Conservation (phyloP, 2,113 vertebrate species). For the Choloepus hoffmanni region DNA sequence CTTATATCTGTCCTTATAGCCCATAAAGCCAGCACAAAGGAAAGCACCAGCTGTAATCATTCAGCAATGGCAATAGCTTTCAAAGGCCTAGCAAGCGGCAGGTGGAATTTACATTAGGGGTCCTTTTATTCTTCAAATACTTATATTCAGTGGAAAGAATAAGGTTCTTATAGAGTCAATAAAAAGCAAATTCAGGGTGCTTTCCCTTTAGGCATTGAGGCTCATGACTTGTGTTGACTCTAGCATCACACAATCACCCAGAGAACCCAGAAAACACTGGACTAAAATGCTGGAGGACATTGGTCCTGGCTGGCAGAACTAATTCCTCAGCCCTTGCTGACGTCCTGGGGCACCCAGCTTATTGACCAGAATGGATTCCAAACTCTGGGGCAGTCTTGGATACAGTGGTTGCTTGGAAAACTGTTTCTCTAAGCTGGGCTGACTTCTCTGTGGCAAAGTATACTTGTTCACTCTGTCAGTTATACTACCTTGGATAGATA, state of each 20-base stretch:
- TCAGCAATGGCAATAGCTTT: slow-evolving; percentile 43
- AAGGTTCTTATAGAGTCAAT: slow-evolving; percentile 61
- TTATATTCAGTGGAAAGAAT: slow-evolving; percentile 45
- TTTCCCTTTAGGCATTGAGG: not conserved
- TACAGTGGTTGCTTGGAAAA: not conserved
- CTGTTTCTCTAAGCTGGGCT: not conserved
- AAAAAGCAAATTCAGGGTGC: slow-evolving; percentile 57
- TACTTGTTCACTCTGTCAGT: not conserved
- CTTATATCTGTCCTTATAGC: slow-evolving; percentile 50
- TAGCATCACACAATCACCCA: slow-evolving; percentile 1
- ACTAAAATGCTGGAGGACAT: no score
- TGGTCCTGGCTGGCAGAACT: not conserved
- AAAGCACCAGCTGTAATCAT: slow-evolving; percentile 51
- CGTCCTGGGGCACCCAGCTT: not conserved
- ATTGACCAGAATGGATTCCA: not conserved
- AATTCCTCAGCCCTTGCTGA: not conserved
- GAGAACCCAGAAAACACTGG: not conserved
- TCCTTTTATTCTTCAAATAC: slow-evolving; percentile 24
- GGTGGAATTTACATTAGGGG: slow-evolving; percentile 60
- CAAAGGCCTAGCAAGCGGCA: slow-evolving; percentile 65
- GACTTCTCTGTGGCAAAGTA: not conserved
- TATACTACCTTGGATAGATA: not conserved
- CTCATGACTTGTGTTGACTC: slow-evolving; percentile 38
- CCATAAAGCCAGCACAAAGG: slow-evolving; percentile 71
- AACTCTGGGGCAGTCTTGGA: not conserved